A percentile compares a stretch with the other conserved stretches of the same genome.
Evolutionary conservation across 53 echinoderm and acorn worm species (phyloP).

Genomic region (Antedon mediterranea): DNA sequence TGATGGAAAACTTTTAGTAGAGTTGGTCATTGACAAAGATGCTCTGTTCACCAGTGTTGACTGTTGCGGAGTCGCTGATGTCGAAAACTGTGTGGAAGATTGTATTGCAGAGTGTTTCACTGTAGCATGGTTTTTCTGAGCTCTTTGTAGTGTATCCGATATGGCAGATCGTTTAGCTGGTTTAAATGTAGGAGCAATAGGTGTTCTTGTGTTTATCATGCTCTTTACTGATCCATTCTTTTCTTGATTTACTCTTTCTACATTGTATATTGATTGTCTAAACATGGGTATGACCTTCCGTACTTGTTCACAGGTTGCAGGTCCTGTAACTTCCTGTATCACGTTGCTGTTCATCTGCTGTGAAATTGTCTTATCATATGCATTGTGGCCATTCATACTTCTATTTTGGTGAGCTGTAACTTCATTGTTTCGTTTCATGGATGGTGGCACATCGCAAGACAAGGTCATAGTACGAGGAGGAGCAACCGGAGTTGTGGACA

Average conservation of each 20-base stretch:
- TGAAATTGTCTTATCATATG: background rate
- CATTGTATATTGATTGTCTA: background rate
- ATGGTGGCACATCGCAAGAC: background rate
- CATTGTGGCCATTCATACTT: background rate
- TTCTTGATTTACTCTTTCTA: background rate
- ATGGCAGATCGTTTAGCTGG: background rate
- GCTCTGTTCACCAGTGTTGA: background rate
- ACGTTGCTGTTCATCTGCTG: background rate
- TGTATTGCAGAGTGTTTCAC: background rate
- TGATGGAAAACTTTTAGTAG: background rate
- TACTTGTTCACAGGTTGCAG: too few relatives aligned
- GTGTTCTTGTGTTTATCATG: background rate
- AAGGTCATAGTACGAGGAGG: too few relatives aligned
- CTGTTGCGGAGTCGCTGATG: background rate
- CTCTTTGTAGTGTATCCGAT: too few relatives aligned
- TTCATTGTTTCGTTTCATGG: background rate
- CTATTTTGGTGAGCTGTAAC: background rate
- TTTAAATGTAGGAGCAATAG: conserved; percentile 16
- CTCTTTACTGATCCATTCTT: background rate
- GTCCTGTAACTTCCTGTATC: too few relatives aligned
- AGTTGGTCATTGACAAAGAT: background rate
- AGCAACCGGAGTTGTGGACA: background rate
- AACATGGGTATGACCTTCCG: conserved; percentile 2
- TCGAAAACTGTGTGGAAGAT: background rate
- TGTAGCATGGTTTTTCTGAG: too few relatives aligned